These are phyloP conservation scores for Galbula dea DNA, from an alignment of 2,113 vertebrate genomes.

Conservation along the genomic window DNA sequence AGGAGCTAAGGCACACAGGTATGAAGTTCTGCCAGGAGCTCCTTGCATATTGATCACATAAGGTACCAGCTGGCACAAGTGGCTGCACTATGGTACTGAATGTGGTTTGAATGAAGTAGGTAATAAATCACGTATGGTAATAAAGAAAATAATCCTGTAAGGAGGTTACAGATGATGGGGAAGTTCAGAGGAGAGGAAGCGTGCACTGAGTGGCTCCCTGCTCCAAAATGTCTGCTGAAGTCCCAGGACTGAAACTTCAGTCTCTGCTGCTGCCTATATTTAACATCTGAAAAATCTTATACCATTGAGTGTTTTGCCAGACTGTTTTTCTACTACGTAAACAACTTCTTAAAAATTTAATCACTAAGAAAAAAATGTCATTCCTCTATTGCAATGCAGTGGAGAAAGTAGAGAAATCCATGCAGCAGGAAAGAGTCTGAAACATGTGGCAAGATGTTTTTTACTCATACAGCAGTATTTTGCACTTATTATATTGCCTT, in stretches of 20 bases:
- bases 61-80: not conserved
- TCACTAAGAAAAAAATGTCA: not conserved
- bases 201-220: not conserved
- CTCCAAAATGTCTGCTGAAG: not conserved
- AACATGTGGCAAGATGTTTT: not conserved
- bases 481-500: not conserved
- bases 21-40: not conserved
- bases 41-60: not conserved
- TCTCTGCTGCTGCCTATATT: not conserved
- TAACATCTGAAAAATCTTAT: not conserved
- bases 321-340: not conserved
- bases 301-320: not conserved
- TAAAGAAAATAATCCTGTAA: not conserved
- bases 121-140: not conserved
- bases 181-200: not conserved
- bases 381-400: not conserved
- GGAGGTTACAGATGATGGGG: not conserved
- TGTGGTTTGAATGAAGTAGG: not conserved
- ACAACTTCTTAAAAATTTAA: not conserved
- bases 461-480: not conserved
- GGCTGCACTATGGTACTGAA: not conserved
- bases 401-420: not conserved
- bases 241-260: not conserved
- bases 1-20: not conserved
- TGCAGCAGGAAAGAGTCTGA: not conserved